Conservation (phyloP, 2,797 vertebrate species). For the Oryzias sinensis region DNA sequence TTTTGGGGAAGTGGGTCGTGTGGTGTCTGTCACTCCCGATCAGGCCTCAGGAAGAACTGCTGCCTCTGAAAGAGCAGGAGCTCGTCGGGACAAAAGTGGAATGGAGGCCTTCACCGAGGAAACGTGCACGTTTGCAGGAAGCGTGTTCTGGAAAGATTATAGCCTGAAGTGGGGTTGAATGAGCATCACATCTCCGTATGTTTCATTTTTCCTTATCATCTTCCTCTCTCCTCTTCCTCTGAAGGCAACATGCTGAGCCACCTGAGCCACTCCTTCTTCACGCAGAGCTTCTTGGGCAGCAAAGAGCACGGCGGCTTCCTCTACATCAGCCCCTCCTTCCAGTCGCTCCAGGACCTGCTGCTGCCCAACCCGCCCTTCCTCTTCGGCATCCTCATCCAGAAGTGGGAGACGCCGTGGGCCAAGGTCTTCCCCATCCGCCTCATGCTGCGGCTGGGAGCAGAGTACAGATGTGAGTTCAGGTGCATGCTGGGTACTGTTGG, state of each 20-base stretch:
- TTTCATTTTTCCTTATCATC: constrained; percentile 1
- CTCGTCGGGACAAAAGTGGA: too few relatives aligned
- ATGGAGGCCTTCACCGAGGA: too few relatives aligned
- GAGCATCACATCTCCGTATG: background rate
- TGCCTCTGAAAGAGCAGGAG: constrained; percentile 13
- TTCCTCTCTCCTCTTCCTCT: constrained; percentile 1
- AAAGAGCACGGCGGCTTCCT: constrained; percentile 97
- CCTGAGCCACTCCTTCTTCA: constrained; percentile 97
- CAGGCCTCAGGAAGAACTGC: constrained; percentile 40
- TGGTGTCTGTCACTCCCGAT: constrained; percentile 45
- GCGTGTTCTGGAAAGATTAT: too few relatives aligned
- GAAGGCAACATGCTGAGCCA: constrained; percentile 91
- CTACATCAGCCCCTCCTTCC: constrained; percentile 92
- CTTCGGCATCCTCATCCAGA: constrained; percentile 97
- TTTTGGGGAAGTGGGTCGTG: constrained; percentile 39
- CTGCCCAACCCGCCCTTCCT: constrained; percentile 94
- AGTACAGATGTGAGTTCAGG: constrained; percentile 91
- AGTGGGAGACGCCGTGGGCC: constrained; percentile 99
- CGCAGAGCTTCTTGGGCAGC: constrained; percentile 94
- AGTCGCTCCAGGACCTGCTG: constrained; percentile 94
- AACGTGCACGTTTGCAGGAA: too few relatives aligned
- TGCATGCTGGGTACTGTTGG: background rate
- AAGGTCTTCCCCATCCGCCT: constrained; percentile 98
- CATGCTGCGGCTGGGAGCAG: constrained; percentile 95
- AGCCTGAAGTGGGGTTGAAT: too few relatives aligned